Conservation (phyloP, 2,888 invertebrate species). For the Archaeoteleia sp. region DNA sequence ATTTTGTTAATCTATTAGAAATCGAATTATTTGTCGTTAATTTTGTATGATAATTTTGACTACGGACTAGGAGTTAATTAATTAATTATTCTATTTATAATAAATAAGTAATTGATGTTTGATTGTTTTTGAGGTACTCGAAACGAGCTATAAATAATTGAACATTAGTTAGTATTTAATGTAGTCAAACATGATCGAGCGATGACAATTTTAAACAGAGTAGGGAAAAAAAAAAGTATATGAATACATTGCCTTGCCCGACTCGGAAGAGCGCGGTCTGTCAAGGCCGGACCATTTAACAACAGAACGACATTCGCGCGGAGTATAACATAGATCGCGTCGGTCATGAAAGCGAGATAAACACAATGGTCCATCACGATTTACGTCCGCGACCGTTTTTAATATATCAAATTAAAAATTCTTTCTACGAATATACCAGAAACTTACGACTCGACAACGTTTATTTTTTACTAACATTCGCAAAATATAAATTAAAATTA, state of each 20-base stretch:
- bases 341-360: constrained; percentile 47
- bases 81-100: too few species aligned
- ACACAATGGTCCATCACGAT: constrained; percentile 15
- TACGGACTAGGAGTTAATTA: too few species aligned
- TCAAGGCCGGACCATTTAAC: constrained; percentile 57
- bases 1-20: too few species aligned
- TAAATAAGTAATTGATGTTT: too few species aligned
- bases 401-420: constrained; percentile 10
- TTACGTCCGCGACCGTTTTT: constrained; percentile 7
- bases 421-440: too few species aligned
- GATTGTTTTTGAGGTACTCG: too few species aligned
- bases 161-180: constrained; percentile 17
- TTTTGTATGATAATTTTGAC: too few species aligned
- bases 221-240: constrained; percentile 31
- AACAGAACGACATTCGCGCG: constrained; percentile 42
- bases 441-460: too few species aligned
- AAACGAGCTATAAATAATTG: too few species aligned
- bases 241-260: constrained; percentile 44
- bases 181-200: constrained; percentile 19
- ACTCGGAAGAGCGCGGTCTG: constrained; percentile 48
- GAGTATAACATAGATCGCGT: constrained; percentile 35
- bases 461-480: too few species aligned
- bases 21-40: too few species aligned
- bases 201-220: constrained; percentile 34
- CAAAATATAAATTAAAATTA: too few species aligned